Conservation (phyloP, 2,888 invertebrate genomes). For the Alentia gelatinosa region DNA sequence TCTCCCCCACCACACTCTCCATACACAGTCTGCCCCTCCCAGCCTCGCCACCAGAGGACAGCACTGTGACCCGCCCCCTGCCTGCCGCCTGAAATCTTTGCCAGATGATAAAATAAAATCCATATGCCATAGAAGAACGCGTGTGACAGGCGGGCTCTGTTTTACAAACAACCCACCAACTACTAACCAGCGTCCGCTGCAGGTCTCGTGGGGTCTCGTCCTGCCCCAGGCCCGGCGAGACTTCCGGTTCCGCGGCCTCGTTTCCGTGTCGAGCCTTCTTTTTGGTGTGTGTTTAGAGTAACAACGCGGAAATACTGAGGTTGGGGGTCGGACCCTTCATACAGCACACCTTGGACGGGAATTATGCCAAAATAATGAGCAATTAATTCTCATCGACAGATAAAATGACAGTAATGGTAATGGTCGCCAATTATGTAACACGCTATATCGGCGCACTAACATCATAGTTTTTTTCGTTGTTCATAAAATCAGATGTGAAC, state of each 20-base stretch:
- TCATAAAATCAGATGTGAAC: too few species aligned
- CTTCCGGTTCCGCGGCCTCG: neutral
- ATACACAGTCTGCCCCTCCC: neutral
- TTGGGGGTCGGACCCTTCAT: neutral
- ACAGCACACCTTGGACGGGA: neutral
- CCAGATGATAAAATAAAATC: constrained; percentile 50
- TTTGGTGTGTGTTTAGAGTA: neutral
- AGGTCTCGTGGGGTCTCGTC: neutral
- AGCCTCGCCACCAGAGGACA: neutral
- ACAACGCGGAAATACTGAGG: neutral
- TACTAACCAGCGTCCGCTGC: neutral
- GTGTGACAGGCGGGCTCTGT: constrained; percentile 9
- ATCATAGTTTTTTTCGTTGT: neutral
- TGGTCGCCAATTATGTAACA: neutral
- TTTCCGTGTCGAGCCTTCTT: neutral
- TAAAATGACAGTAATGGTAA: neutral
- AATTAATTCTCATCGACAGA: neutral
- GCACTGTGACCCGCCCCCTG: neutral
- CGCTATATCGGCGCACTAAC: neutral
- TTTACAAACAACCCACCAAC: constrained; percentile 16
- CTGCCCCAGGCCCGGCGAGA: neutral
- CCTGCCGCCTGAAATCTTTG: constrained; percentile 11
- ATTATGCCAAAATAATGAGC: neutral
- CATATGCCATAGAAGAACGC: constrained; percentile 32
- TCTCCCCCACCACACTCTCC: neutral